Conservation (phyloP, 2,113 vertebrate genomes). For the Salvelinus alpinus region DNA sequence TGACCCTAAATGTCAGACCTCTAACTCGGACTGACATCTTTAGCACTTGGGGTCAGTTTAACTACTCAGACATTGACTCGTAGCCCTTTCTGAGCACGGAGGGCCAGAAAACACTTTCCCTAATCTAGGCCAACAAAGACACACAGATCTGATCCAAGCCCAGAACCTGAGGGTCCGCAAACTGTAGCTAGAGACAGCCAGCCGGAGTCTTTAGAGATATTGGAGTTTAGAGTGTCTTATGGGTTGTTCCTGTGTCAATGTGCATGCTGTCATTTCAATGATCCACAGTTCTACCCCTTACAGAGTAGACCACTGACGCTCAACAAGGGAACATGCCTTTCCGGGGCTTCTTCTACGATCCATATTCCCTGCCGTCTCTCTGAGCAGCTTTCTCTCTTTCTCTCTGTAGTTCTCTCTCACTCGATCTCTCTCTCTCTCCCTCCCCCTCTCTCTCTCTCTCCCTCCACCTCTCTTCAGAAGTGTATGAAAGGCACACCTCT, state of each 20-base stretch:
- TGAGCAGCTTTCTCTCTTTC: not conserved
- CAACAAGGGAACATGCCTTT: constrained; percentile 24
- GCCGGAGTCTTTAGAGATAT: not conserved
- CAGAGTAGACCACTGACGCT: not conserved
- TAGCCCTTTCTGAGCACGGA: not conserved
- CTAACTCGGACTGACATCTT: constrained; percentile 11
- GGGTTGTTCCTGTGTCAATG: constrained; percentile 12
- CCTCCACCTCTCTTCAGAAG: constrained; percentile 1
- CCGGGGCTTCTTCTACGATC: constrained; percentile 2
- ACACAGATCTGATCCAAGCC: constrained; percentile 34
- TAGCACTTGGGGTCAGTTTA: constrained; percentile 36
- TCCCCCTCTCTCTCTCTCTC: not conserved
- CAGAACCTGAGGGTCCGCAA: not conserved
- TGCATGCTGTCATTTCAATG: constrained; percentile 34
- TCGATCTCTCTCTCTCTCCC: not conserved
- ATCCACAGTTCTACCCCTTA: constrained; percentile 12
- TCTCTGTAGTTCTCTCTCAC: not conserved
- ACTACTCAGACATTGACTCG: constrained; percentile 24
- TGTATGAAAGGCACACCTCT: constrained; percentile 25
- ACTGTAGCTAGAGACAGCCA: not conserved
- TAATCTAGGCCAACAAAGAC: constrained; percentile 47
- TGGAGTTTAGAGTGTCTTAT: too few relatives aligned
- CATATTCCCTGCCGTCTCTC: not conserved
- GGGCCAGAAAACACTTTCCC: constrained; percentile 35
- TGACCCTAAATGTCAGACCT: constrained; percentile 37